phyloP scores from a whole-genome alignment of 30 jellyfish, hydroid and myxozoan species.

The Aurelia sp. region DNA sequence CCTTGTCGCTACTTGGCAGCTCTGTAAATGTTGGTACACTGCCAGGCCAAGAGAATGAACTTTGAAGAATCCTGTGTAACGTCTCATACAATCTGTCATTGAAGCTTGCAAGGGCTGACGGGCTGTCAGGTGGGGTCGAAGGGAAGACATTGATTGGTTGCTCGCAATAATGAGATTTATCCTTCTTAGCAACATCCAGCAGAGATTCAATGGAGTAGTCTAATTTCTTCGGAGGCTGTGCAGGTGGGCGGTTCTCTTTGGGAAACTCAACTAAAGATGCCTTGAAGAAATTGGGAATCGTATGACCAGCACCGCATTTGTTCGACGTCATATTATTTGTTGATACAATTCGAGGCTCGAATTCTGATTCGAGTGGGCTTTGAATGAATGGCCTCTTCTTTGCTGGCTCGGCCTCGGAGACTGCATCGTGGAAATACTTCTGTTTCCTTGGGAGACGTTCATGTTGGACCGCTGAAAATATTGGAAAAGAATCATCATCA shows the following conservation, averaged over 20 bases:
- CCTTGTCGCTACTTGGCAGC: slow-evolving; percentile 71
- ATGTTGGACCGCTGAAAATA: slow-evolving; percentile 90
- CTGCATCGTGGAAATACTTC: slow-evolving; percentile 8
- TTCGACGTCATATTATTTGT: slow-evolving; percentile 21
- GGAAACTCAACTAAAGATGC: slow-evolving; percentile 42
- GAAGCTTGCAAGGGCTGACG: slow-evolving; percentile 40
- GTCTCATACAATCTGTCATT: slow-evolving; percentile 65
- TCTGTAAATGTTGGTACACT: slow-evolving; percentile 80
- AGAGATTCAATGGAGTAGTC: slow-evolving; percentile 89
- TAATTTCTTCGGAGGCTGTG: slow-evolving; percentile 64
- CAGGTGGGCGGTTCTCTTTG: slow-evolving; percentile 70
- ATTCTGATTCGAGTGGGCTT: slow-evolving; percentile 20
- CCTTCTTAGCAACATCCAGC: slow-evolving; percentile 79
- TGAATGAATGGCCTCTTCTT: slow-evolving; percentile 23
- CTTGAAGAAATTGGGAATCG: slow-evolving; percentile 16
- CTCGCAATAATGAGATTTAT: slow-evolving; percentile 34
- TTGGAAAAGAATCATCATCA: background rate
- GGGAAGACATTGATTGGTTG: slow-evolving; percentile 21
- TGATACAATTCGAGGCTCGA: slow-evolving; percentile 18
- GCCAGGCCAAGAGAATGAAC: slow-evolving; percentile 71
- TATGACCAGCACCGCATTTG: slow-evolving; percentile 21
- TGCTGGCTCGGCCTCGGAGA: slow-evolving; percentile 10
- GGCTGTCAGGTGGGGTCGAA: slow-evolving; percentile 80
- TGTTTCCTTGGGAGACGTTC: slow-evolving; percentile 83
- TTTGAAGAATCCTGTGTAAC: slow-evolving; percentile 55